Evolutionary conservation across 1,140 invertebrate genomes (phyloP), one percentile per base, ranked within the genome.

Genomic region (Wasmannia auropunctata): DNA sequence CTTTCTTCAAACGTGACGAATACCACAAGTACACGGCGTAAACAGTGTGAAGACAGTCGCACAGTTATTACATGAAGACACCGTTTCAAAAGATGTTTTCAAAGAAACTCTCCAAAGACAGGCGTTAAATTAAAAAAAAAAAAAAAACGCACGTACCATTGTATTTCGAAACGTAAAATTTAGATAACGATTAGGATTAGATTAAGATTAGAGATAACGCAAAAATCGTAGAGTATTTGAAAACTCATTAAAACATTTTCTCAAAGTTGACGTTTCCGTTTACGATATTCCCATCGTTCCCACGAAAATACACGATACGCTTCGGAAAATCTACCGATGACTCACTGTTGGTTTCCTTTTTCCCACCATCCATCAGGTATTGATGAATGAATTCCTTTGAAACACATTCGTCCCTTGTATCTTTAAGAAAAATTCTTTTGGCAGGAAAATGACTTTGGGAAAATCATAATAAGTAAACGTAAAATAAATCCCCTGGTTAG

Each of bases 1-100:
- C n/a, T 40, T 87, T 69, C 60, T 79, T 79, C 10, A 79, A 63
- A 79, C 40, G 1, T 28, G 76, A 65, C 43, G 10, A 69, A 69
- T 51, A 25, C 25, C 22, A 58, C 31, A 10, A n/a, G 37, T 67
- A 54, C 19, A 16, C n/a, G 14, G 3, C 31, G 43, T 69, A 49
- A 69, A 60, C 22, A 28, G 16, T 7, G 8, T 7, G 19, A 31
- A 25, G 31, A 37, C 22, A 31, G 54, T 43, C 34, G 5, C 16
- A 22, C 3, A 43, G 16, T 62, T 76, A 76, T 60, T 60, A 43
- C 16, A 40, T 43, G 4, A 60, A 40, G 37, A 76, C 10, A 14
- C 16, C 22, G 56, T 76, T 14, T 0, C 11, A 2, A 37, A 75
- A 56, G 54, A 8, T 22, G 7, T 60, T 19, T 76, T 7, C 3